phyloP scores from a whole-genome alignment of 2,113 vertebrate genomes.

The Zingel zingel region DNA sequence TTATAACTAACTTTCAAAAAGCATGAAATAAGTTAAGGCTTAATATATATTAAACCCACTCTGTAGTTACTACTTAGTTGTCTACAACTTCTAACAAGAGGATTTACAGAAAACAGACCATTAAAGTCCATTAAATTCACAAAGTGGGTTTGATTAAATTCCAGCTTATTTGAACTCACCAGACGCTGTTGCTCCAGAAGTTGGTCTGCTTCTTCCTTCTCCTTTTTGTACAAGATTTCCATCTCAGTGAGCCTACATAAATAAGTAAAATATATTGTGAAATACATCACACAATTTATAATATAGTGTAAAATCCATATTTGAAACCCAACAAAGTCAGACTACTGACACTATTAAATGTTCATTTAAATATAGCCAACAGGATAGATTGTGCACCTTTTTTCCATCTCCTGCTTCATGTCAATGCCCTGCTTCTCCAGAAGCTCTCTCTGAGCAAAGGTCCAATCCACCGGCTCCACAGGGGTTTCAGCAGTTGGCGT shows the following conservation, averaged over 20 bases:
- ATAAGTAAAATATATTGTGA: conserved; percentile 26
- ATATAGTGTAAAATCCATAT: neutral
- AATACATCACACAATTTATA: conserved; percentile 5
- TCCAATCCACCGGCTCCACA: conserved; percentile 98
- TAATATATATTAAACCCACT: conserved; percentile 28
- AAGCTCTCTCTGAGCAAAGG: conserved; percentile 97
- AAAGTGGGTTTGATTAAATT: conserved; percentile 32
- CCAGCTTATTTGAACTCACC: conserved; percentile 84
- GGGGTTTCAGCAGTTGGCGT: conserved; percentile 98
- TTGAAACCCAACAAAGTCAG: neutral
- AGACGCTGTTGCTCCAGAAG: conserved; percentile 98
- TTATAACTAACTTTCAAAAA: conserved; percentile 16
- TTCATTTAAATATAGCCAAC: too few relatives aligned
- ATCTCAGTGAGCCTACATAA: conserved; percentile 94
- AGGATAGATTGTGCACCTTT: conserved; percentile 84
- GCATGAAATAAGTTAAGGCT: neutral
- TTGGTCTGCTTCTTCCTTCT: conserved; percentile 98
- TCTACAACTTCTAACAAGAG: conserved; percentile 1
- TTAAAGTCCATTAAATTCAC: conserved; percentile 19
- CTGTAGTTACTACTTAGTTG: conserved; percentile 24
- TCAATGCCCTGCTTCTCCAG: conserved; percentile 99
- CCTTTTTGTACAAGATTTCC: conserved; percentile 99
- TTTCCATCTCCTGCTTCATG: conserved; percentile 99
- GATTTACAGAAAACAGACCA: conserved; percentile 15
- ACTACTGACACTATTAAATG: neutral